Evolutionary conservation across 1,140 invertebrate species (phyloP).

Genomic region (Acromyrmex echinatior): DNA sequence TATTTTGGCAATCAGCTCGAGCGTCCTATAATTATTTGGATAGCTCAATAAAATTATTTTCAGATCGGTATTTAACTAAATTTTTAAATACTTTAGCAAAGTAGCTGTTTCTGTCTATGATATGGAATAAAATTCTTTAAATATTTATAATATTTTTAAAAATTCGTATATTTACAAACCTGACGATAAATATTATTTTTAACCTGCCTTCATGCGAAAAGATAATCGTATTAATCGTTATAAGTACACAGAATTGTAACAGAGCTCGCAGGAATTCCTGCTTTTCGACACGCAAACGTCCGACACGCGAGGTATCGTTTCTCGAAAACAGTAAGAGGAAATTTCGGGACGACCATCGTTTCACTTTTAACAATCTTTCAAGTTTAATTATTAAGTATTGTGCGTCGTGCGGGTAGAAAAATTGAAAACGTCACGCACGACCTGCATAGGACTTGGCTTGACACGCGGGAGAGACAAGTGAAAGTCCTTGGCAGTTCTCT

Average conservation of each 20-base stretch:
- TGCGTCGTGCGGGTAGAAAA: constrained; percentile 9
- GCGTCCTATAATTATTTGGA: too few relatives aligned
- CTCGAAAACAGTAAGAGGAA: background rate
- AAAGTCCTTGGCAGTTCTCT: constrained; percentile 65
- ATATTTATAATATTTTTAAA: background rate
- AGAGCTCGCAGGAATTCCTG: background rate
- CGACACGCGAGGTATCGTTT: constrained; percentile 24
- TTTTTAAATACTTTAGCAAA: too few relatives aligned
- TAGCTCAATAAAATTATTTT: too few relatives aligned
- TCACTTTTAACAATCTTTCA: constrained; percentile 26
- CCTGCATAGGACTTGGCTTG: constrained; percentile 36
- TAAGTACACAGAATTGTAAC: background rate
- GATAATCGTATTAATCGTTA: background rate
- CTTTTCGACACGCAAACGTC: constrained; percentile 9
- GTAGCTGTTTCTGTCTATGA: too few relatives aligned
- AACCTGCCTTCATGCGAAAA: background rate
- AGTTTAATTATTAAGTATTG: background rate
- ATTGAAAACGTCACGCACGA: constrained; percentile 38
- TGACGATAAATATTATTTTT: background rate
- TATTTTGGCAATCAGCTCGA: too few relatives aligned
- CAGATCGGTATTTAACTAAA: too few relatives aligned
- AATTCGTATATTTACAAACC: background rate
- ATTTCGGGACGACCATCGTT: constrained; percentile 18
- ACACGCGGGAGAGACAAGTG: constrained; percentile 60
- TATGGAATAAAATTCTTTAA: background rate